Base-by-base conservation (phyloP, 2,113 vertebrate species). In the Thalassoma bifasciatum region DNA sequence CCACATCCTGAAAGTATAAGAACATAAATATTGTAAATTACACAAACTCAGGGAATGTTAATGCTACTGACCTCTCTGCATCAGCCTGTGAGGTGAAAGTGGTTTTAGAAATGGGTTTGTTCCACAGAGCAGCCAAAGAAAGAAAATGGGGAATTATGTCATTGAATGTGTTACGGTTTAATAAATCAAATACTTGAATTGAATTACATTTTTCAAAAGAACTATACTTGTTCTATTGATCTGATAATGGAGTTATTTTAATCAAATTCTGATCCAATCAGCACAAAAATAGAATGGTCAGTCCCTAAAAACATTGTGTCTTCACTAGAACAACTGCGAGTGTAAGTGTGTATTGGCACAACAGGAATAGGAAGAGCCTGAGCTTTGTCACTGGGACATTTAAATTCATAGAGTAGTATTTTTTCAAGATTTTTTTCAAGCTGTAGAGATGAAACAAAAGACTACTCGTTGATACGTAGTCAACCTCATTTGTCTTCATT, bases 1-100 rank as follows among this genome's bases (percentile, higher is more conserved):
- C 98, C 98, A 90, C 98, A 99, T 75, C 98, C 98, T 99, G 86
- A 70, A 40, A 72, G 83, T 10, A 75, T 26, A 10, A 53, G 70
- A 71, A 71, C 36, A 64, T 7, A 83, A 30, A 81, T 36, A 36
- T 54, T 17, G 72, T 17, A 8, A 72, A 8, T 14, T 10, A 60
- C 46, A 66, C 14, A 17, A 7, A 46, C 17, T 46, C 2, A 50
- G 17, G 5, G 7, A 17, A 13, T 26, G 6, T n/a, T 58, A 60
- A 59, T 19, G 13, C n/a, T 36, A 40, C 17, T 23, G 44, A 19
- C 6, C 11, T 34, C 10, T 37, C 13, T 1, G 44, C 24, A 71
- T 50, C 8, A 22, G 19, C 8, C 53, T 42, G 23, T 38, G 46
- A 50, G 37, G 37, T 53, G 2, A 56, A 49, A 56, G 10, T 22